Conservation (phyloP, 37 sponge, comb jelly and placozoan genomes). For the Halichondria panicea region DNA sequence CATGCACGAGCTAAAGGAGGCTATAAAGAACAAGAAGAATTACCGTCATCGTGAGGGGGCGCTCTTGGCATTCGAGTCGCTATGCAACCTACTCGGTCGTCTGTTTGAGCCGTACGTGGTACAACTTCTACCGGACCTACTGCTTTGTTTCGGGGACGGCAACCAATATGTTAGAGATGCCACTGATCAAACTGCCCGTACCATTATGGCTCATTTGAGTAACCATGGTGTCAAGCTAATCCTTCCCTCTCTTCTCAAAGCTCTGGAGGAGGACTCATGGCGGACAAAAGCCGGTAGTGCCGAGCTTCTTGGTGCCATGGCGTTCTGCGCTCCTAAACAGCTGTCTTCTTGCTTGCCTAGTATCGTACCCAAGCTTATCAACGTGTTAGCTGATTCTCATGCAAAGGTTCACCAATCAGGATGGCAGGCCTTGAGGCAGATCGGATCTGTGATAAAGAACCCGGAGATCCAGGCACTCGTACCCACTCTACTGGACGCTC, state of each 20-base stretch:
- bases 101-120: conserved; percentile 99
- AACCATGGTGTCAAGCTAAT: conserved; percentile 97
- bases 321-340: conserved; percentile 98
- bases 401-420: conserved; percentile 94
- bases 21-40: conserved; percentile 95
- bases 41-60: conserved; percentile 92
- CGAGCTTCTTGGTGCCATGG: conserved; percentile 98
- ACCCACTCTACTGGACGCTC: conserved; percentile 76
- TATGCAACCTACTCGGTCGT: conserved; percentile 90
- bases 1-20: conserved; percentile 79
- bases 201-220: conserved; percentile 95
- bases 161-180: conserved; percentile 98
- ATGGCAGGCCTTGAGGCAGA: conserved; percentile 88
- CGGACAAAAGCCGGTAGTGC: conserved; percentile 97
- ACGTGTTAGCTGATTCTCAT: conserved; percentile 95
- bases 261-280: conserved; percentile 97
- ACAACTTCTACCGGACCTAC: conserved; percentile 88
- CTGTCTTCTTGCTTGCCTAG: conserved; percentile 96
- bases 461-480: conserved; percentile 96
- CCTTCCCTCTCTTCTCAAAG: conserved; percentile 91
- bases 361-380: conserved; percentile 91
- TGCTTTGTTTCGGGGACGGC: conserved; percentile 95
- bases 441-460: conserved; percentile 99
- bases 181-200: conserved; percentile 83
- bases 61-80: conserved; percentile 90